Base-by-base conservation (phyloP, 2,888 invertebrate genomes). In the Agrilus biguttatus region DNA sequence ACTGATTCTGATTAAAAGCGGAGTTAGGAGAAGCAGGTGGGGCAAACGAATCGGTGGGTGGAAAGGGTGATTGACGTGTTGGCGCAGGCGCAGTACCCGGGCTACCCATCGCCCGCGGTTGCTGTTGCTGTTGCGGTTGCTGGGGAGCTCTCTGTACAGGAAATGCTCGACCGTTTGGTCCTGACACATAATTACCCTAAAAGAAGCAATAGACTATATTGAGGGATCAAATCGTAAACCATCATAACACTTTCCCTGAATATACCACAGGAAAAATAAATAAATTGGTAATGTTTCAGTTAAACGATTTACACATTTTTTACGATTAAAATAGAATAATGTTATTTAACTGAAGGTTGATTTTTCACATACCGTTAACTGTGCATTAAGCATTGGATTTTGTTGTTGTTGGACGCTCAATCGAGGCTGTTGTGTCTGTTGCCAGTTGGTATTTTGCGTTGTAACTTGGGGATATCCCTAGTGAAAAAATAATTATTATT, bases 341-440 rank as follows among this genome's bases (percentile, higher is more conserved):
- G 8, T 28, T 10, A 28, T 28, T 28, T 28, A 10, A 28, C 5
- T 28, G 3, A 28, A 28, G 10, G 10, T 28, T 28, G 10, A 28
- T 28, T 10, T 28, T 4, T 41, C 42, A 73, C 76, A 75, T 68
- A 85, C 85, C 60, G 82, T 81, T 56, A 87, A 70, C 66, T 87
- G 87, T 54, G 85, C 83, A 68, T 82, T 85, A 57, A 91, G 74
- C 88, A 91, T 88, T 28, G 90, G 87, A 69, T 90, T 88, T 65
- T 89, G 82, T 53, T 73, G 80, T 64, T 83, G 83, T 57, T 83
- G 81, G 46, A 80, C 71, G 44, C 77, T 75, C 54, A 83, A 70
- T 63, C 79, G 73, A 45, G 65, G 66, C 54, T 51, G 68, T 55
- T 56, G 62, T 68, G 59, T 55, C 51, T 68, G 67, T 47, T 65